Percentiles rank a stretch among this genome's conserved stretches.
phyloP scores from a whole-genome alignment of 2,113 vertebrate genomes.

The Barbus barbus region DNA sequence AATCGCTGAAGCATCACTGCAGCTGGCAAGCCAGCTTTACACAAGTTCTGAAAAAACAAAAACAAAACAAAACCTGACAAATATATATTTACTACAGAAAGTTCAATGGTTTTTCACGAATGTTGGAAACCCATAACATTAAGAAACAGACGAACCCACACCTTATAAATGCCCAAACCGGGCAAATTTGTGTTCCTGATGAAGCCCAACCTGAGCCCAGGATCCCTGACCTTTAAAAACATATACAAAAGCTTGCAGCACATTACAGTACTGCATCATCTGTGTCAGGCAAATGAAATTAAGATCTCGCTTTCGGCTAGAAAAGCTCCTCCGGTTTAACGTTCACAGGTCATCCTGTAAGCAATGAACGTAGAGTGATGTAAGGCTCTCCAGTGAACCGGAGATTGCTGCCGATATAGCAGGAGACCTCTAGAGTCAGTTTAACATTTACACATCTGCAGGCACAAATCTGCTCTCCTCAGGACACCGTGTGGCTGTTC shows the following conservation, averaged over 20 bases:
- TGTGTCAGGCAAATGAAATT: conserved; percentile 13
- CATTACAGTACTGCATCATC: conserved; percentile 16
- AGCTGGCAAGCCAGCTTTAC: too few species aligned
- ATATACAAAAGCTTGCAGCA: neutral
- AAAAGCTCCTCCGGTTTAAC: conserved; percentile 14
- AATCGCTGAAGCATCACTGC: too few species aligned
- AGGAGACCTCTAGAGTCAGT: conserved; percentile 46
- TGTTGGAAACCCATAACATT: too few species aligned
- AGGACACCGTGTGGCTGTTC: neutral
- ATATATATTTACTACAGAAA: neutral
- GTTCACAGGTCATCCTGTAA: conserved; percentile 27
- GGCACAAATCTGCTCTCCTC: neutral
- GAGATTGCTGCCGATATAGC: conserved; percentile 15
- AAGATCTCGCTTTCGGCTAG: neutral
- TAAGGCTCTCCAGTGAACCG: conserved; percentile 34
- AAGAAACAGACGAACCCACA: too few species aligned
- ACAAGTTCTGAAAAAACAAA: too few species aligned
- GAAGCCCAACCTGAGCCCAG: neutral
- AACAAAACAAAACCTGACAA: neutral
- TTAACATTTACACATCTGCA: conserved; percentile 52
- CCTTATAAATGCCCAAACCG: neutral
- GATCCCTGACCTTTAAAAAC: neutral
- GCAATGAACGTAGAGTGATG: conserved; percentile 12
- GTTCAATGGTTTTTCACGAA: neutral
- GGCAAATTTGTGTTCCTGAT: neutral